Conservation (phyloP, 2,888 invertebrate genomes). For the Sussaba pulchella region DNA sequence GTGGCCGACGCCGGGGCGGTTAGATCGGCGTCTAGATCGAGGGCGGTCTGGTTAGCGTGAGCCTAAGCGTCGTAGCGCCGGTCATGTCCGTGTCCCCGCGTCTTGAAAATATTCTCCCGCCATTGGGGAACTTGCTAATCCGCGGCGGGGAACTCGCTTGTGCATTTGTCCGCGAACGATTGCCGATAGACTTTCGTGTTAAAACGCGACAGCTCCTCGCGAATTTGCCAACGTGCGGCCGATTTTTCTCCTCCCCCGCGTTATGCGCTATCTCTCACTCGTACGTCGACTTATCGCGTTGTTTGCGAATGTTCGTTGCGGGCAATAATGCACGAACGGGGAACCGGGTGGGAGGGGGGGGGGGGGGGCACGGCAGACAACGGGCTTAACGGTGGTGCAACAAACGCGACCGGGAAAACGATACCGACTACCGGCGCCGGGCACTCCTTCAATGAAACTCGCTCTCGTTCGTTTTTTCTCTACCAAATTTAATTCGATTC, state of each 20-base stretch:
- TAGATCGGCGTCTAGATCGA: constrained; percentile 53
- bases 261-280: background rate
- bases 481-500: background rate
- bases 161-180: constrained; percentile 38
- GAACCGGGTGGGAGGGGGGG: too few species aligned
- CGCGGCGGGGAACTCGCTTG: background rate
- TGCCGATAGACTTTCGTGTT: constrained; percentile 44
- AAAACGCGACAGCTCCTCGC: constrained; percentile 35
- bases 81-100: constrained; percentile 56
- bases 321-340: too few species aligned
- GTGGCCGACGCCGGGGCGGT: constrained; percentile 14
- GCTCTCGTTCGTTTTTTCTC: constrained; percentile 14
- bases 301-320: constrained; percentile 16
- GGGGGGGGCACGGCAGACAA: too few species aligned
- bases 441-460: constrained; percentile 50
- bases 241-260: constrained; percentile 5
- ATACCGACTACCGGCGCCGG: constrained; percentile 45
- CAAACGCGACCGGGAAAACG: constrained; percentile 59
- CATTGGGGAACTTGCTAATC: constrained; percentile 50
- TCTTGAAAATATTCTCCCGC: constrained; percentile 69
- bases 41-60: constrained; percentile 23
- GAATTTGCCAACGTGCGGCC: constrained; percentile 54
- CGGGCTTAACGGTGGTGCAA: constrained; percentile 41
- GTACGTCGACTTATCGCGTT: constrained; percentile 19
- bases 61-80: constrained; percentile 32